phyloP scores from a whole-genome alignment of 2,888 invertebrate species.

The Gisinianus flammeolus region DNA sequence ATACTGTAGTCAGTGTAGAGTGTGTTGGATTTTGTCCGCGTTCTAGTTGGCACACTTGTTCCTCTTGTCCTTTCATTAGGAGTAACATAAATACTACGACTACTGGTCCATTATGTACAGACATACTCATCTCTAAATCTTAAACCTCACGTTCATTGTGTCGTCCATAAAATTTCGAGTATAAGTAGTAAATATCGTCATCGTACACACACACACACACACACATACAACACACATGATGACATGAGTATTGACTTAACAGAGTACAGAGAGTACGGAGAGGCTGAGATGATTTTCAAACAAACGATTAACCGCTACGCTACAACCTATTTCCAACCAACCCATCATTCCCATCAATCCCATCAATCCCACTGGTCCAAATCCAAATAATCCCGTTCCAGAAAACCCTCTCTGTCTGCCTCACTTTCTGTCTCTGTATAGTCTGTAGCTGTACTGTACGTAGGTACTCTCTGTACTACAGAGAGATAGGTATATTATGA shows the following conservation, averaged over 20 bases:
- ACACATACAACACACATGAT: too few relatives aligned
- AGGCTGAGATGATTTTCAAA: too few relatives aligned
- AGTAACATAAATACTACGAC: neutral
- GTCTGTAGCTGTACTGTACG: too few relatives aligned
- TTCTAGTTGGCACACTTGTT: conserved; percentile 31
- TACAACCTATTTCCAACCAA: neutral
- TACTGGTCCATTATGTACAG: too few relatives aligned
- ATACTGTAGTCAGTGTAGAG: neutral
- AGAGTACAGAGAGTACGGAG: too few relatives aligned
- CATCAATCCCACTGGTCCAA: neutral
- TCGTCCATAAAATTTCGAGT: too few relatives aligned
- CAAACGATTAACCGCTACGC: neutral
- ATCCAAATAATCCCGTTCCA: conserved; percentile 8
- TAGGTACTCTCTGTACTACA: too few relatives aligned
- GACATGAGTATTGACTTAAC: too few relatives aligned
- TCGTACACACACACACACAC: too few relatives aligned
- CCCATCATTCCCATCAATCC: too few relatives aligned
- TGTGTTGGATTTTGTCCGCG: conserved; percentile 7
- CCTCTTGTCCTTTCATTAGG: neutral
- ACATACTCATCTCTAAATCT: neutral
- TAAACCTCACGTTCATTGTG: conserved; percentile 3
- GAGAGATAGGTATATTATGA: too few relatives aligned
- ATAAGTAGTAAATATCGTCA: too few relatives aligned
- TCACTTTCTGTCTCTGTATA: neutral
- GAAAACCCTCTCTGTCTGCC: neutral